phyloP scores from a whole-genome alignment of 1,140 invertebrate species.

The Catajapyx aquilonaris region DNA sequence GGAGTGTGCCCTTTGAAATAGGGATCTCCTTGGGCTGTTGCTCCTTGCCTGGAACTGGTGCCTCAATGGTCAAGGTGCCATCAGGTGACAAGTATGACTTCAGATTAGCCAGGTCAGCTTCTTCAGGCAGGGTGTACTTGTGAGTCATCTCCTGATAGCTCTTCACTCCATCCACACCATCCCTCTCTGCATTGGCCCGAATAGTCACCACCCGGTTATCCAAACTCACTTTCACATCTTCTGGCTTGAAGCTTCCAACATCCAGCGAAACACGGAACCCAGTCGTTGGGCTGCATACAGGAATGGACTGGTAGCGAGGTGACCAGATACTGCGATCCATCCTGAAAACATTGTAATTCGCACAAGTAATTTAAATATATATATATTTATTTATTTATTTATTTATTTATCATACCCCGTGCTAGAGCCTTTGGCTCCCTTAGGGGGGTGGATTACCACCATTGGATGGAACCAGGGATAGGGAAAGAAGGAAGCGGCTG shows the following conservation, averaged over 20 bases:
- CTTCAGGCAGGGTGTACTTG: conserved; percentile 20
- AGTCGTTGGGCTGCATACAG: no score
- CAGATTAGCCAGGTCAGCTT: conserved; percentile 17
- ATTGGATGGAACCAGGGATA: no score
- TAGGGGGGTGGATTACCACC: no score
- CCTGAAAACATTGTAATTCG: no score
- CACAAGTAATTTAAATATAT: no score
- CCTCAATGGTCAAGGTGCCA: conserved; percentile 20
- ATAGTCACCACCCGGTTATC: conserved; percentile 15
- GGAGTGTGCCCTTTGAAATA: no score
- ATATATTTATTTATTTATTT: no score
- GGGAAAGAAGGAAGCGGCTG: no score
- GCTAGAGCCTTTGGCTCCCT: no score
- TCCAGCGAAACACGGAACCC: conserved; percentile 11
- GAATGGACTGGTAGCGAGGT: no score
- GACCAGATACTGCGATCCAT: no score
- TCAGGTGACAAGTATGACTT: conserved; percentile 16
- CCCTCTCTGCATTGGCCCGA: conserved; percentile 14
- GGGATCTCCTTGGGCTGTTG: conserved; percentile 15
- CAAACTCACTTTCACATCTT: conserved; percentile 16
- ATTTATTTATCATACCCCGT: no score
- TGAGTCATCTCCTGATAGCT: conserved; percentile 19
- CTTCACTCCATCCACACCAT: conserved; percentile 15
- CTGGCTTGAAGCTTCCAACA: conserved; percentile 14
- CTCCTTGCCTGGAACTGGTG: conserved; percentile 13